A percentile compares a stretch with the other conserved stretches of the same genome.
Evolutionary conservation across 2,797 vertebrate species (phyloP).

Genomic region (Sebastes vulpes): DNA sequence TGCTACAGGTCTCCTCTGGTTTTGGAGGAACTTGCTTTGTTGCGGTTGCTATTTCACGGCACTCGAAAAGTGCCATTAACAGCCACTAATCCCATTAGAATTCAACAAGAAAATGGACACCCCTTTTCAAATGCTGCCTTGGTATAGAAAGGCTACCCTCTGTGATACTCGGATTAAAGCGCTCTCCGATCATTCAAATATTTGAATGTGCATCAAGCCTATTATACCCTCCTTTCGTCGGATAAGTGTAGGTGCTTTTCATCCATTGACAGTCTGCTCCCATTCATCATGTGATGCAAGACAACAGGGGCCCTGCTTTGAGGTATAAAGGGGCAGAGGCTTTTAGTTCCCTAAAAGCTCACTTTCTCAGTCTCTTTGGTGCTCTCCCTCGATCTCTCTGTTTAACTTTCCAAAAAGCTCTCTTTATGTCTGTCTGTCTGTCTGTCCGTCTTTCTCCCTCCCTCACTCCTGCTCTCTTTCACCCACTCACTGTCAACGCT

Average conservation of each 20-base stretch:
- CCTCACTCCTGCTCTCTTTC: constrained; percentile 15
- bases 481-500: constrained; percentile 38
- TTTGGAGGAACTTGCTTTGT: constrained; percentile 19
- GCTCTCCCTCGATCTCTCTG: constrained; percentile 29
- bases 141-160: constrained; percentile 36
- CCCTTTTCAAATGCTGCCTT: constrained; percentile 23
- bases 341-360: constrained; percentile 73
- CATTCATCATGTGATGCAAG: constrained; percentile 55
- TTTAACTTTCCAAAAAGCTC: constrained; percentile 59
- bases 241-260: constrained; percentile 41
- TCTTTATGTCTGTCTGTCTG: background rate
- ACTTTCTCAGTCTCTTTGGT: constrained; percentile 47
- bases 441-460: background rate
- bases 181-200: constrained; percentile 60
- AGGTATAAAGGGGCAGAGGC: constrained; percentile 49
- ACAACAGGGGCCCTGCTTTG: constrained; percentile 55
- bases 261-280: constrained; percentile 18
- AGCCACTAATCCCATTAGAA: constrained; percentile 65
- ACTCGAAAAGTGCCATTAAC: constrained; percentile 53
- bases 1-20: constrained; percentile 4
- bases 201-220: constrained; percentile 65
- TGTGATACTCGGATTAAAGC: constrained; percentile 58
- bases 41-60: constrained; percentile 24
- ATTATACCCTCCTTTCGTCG: constrained; percentile 47
- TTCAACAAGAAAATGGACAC: constrained; percentile 56